phyloP scores from a whole-genome alignment of 2,888 invertebrate species.

The Lampropteryx suffumata region DNA sequence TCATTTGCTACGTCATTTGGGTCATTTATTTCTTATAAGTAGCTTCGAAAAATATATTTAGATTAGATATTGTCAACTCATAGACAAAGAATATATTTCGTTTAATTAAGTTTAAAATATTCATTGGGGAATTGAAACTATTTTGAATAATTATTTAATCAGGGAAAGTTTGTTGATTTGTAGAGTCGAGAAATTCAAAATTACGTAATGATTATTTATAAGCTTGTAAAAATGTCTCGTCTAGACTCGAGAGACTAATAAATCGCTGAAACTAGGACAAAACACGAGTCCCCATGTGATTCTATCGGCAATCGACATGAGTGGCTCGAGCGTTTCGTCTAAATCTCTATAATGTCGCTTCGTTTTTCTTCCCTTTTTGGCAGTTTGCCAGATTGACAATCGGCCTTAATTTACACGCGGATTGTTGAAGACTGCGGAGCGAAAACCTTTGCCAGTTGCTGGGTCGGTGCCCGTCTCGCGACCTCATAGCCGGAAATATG shows the following conservation, averaged over 20 bases:
- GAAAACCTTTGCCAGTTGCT: conserved; percentile 48
- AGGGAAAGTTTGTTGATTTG: conserved; percentile 20
- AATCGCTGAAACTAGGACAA: conserved; percentile 28
- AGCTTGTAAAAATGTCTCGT: conserved; percentile 4
- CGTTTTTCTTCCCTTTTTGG: conserved; percentile 52
- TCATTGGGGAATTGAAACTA: conserved; percentile 16
- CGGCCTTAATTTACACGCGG: conserved; percentile 57
- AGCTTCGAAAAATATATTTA: conserved; percentile 17
- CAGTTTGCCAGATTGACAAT: conserved; percentile 54
- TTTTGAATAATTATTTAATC: conserved; percentile 12
- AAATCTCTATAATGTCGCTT: conserved; percentile 53
- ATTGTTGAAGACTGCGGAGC: conserved; percentile 47
- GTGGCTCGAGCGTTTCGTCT: conserved; percentile 40
- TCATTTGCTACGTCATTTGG: conserved; percentile 43
- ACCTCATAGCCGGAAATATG: conserved; percentile 62
- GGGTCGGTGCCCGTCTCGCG: conserved; percentile 47
- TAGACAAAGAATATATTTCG: conserved; percentile 5
- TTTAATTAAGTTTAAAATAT: conserved; percentile 5
- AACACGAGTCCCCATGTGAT: conserved; percentile 24
- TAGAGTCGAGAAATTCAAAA: not conserved
- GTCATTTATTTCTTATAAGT: conserved; percentile 37
- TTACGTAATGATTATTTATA: conserved; percentile 2
- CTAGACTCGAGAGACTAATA: conserved; percentile 9
- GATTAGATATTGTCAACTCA: not conserved
- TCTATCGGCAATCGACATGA: conserved; percentile 41